These are phyloP conservation scores for Ormyrus labotus DNA, from an alignment of 2,888 invertebrate species.

Conservation along the genomic window DNA sequence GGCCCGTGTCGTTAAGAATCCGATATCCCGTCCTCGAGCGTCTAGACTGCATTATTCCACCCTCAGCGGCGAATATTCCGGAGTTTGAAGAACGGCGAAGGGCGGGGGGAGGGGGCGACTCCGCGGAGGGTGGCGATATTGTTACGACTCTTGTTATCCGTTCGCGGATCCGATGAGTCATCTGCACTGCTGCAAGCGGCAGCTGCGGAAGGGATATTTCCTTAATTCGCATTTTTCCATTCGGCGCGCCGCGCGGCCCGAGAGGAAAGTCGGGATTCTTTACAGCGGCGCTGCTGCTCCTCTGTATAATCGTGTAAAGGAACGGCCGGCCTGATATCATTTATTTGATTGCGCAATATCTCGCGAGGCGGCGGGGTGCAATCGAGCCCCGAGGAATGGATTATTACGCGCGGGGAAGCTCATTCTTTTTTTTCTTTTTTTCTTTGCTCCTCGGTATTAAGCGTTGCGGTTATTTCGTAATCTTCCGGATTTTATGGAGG, in stretches of 20 bases:
- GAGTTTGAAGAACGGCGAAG: neutral
- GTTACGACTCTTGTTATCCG: constrained; percentile 38
- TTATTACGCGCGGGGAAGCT: constrained; percentile 27
- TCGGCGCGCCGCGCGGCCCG: neutral
- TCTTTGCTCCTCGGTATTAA: constrained; percentile 6
- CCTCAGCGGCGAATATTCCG: too few relatives aligned
- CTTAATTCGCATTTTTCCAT: constrained; percentile 55
- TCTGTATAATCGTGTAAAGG: constrained; percentile 34
- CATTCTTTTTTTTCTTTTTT: neutral
- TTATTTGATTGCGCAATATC: constrained; percentile 57
- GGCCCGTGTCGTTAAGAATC: too few relatives aligned
- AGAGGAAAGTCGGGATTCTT: constrained; percentile 45
- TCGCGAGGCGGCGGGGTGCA: constrained; percentile 14
- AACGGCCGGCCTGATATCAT: constrained; percentile 47
- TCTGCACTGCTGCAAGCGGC: neutral
- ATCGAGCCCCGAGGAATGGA: constrained; percentile 15
- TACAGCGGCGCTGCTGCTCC: constrained; percentile 41
- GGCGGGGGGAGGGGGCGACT: neutral
- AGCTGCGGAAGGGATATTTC: constrained; percentile 39
- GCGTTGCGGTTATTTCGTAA: constrained; percentile 29
- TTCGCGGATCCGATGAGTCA: neutral
- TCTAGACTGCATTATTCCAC: too few relatives aligned
- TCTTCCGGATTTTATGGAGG: neutral
- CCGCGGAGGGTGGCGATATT: neutral
- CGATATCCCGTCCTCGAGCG: too few relatives aligned